A percentile compares a stretch with the other conserved stretches of the same genome.
Evolutionary conservation across 2,797 vertebrate genomes (phyloP).

Genomic region (Limnodromus scolopaceus): DNA sequence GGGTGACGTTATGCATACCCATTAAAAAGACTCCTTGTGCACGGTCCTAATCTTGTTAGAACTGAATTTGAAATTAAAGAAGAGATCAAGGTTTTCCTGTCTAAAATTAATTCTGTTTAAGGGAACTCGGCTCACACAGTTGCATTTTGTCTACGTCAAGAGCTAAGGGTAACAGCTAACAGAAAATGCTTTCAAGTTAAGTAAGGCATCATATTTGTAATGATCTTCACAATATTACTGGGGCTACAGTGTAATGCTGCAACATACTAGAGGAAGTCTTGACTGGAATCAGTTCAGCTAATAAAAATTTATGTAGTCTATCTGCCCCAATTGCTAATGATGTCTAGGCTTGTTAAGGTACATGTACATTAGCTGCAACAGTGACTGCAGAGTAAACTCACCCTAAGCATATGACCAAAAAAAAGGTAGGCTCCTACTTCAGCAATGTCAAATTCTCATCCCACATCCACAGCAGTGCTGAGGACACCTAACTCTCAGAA

Average conservation of each 20-base stretch:
- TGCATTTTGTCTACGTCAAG: not conserved
- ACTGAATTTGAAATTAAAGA: not conserved
- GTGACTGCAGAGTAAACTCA: not conserved
- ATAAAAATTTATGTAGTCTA: not conserved
- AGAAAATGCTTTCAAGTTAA: conserved; percentile 4
- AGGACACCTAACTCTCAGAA: not conserved
- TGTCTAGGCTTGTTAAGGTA: not conserved
- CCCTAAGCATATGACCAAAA: not conserved
- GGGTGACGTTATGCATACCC: not conserved
- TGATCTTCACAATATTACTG: not conserved
- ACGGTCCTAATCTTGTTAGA: not conserved
- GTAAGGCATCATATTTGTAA: not conserved
- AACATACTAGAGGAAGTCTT: not conserved
- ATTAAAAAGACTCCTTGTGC: not conserved
- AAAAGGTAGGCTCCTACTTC: not conserved
- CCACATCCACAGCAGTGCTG: not conserved
- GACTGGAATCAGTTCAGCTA: not conserved
- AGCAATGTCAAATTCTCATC: not conserved
- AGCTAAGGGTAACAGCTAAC: conserved; percentile 3
- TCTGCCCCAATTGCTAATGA: not conserved
- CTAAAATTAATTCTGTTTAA: conserved; percentile 4
- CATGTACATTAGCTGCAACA: not conserved
- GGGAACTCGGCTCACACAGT: not conserved
- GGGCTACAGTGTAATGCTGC: not conserved
- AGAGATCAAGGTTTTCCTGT: not conserved